Evolutionary conservation across 2,888 invertebrate genomes (phyloP).

Genomic region (Andrena bicolor): DNA sequence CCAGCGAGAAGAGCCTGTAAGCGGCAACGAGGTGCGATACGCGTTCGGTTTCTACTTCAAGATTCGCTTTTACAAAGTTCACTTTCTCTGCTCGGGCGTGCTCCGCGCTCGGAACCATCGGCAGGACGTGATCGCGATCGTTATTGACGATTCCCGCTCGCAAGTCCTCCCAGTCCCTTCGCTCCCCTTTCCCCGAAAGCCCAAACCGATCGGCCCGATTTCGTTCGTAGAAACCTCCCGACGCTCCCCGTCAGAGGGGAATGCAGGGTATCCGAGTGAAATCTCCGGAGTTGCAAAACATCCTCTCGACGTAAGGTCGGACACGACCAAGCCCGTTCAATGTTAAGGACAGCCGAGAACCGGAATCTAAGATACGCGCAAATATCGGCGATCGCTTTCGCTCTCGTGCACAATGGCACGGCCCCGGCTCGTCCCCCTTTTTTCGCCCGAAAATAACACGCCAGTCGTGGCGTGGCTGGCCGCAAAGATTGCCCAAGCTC

Average conservation of each 20-base stretch:
- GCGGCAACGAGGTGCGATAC: slow-evolving; percentile 38
- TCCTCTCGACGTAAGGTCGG: slow-evolving; percentile 66
- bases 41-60: slow-evolving; percentile 51
- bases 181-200: background rate
- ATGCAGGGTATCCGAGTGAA: slow-evolving; percentile 63
- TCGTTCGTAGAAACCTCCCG: background rate
- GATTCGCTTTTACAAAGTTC: slow-evolving; percentile 59
- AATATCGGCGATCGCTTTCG: slow-evolving; percentile 53
- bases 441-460: background rate
- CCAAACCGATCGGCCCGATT: slow-evolving; percentile 5
- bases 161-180: background rate
- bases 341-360: slow-evolving; percentile 74
- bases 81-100: slow-evolving; percentile 68
- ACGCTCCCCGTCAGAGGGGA: slow-evolving; percentile 23
- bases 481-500: no score
- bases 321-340: slow-evolving; percentile 66
- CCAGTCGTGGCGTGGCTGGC: no score
- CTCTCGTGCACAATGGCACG: slow-evolving; percentile 36
- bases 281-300: slow-evolving; percentile 67
- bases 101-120: slow-evolving; percentile 31
- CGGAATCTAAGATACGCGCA: slow-evolving; percentile 64
- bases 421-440: no score
- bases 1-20: slow-evolving; percentile 22
- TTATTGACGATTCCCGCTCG: slow-evolving; percentile 4
- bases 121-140: slow-evolving; percentile 42